Evolutionary conservation across 2,888 invertebrate genomes (phyloP), one percentile per base, ranked within the genome.

Genomic region (Molanna angustata): DNA sequence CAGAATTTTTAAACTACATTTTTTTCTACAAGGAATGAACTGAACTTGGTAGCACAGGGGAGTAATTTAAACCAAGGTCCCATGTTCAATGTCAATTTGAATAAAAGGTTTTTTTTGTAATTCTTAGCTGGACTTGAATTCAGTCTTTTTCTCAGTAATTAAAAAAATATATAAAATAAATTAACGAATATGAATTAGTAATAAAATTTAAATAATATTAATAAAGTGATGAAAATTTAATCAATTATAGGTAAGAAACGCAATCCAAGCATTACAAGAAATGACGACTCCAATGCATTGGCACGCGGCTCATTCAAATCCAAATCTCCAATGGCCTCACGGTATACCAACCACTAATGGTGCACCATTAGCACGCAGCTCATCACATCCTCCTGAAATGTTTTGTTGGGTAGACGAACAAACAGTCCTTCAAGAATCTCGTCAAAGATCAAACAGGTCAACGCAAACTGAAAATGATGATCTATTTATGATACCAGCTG

Each of bases 301-400:
- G 71, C 84, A 82, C 65, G 84, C 89, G 9, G 88, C 88, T n/a
- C 88, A 87, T 66, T 90, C 90, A 54, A 90, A 90, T 66, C 90
- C 90, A 3, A 90, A 87, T 65, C 77, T 88, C 31, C 83, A 85
- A 58, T 81, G 70, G 73, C 80, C 71, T 1, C 59, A 51, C 21
- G 56, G 54, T 61, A 74, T 74, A 46, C 67, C 64, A 11, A 65
- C 61, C 61, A 68, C 60, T 63, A 77, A 68, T 3, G 72, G 73
- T 2, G 79, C 78, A 56, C 71, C 81, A 57, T 76, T 91, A 46
- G 88, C 88, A 1, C 79, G 90, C 53, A 86, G 88, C 66, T 86
- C 87, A 51, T 91, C 90, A 2, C 90, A 91, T 71, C 90, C 90
- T 0, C 89, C 90, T 1, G 90, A 90, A 64, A 89, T 90, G 59